These are phyloP conservation scores for Mormyrops boulengeri DNA, from an alignment of 2,797 vertebrate genomes.

Conservation along the genomic window DNA sequence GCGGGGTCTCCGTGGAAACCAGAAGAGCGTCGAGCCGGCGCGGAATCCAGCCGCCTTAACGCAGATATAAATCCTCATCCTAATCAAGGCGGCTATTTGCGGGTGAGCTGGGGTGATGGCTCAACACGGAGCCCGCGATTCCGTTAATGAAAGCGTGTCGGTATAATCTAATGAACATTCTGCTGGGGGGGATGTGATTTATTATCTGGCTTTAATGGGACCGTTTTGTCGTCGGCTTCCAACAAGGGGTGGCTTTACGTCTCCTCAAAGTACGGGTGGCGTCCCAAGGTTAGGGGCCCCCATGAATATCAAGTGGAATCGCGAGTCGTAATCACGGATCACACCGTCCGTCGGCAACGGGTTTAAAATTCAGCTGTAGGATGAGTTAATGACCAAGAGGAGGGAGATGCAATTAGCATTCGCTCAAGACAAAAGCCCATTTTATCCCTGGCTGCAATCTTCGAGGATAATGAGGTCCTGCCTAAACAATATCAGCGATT, in stretches of 20 bases:
- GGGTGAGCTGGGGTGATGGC: conserved; percentile 48
- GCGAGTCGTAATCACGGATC: not conserved
- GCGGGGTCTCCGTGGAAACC: conserved; percentile 54
- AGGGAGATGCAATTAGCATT: not conserved
- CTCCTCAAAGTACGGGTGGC: not conserved
- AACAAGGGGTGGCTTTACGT: not conserved
- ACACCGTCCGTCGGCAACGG: not conserved
- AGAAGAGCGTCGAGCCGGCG: conserved; percentile 54
- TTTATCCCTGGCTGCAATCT: not conserved
- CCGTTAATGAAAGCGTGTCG: conserved; percentile 59
- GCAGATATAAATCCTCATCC: conserved; percentile 67
- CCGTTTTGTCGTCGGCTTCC: not conserved
- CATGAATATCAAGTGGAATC: conserved; percentile 18
- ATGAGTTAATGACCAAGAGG: conserved; percentile 13
- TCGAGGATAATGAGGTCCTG: not conserved
- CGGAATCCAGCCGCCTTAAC: conserved; percentile 57
- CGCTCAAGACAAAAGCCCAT: conserved; percentile 9
- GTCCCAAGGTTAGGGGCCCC: not conserved
- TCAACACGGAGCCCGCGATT: conserved; percentile 47
- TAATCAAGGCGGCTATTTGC: conserved; percentile 59
- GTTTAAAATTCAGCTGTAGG: conserved; percentile 19
- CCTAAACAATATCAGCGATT: conserved; percentile 10
- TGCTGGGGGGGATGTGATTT: conserved; percentile 46
- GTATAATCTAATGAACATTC: conserved; percentile 43
- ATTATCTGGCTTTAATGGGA: conserved; percentile 30